Evolutionary conservation across 2,888 invertebrate genomes (phyloP).

Genomic region (Caenorhabditis zanzibari): DNA sequence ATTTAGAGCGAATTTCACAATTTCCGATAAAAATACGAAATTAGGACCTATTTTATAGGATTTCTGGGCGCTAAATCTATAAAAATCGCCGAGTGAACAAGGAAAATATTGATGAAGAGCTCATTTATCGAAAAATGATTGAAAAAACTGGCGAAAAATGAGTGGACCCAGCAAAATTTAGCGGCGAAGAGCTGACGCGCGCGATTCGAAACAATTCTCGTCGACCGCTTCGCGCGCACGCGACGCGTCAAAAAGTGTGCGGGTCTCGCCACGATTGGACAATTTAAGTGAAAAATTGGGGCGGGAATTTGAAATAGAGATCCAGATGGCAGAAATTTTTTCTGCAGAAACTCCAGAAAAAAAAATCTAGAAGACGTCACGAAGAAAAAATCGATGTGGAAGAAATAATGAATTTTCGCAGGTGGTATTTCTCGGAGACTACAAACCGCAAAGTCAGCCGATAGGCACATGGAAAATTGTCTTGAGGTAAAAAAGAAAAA

Average conservation of each 20-base stretch:
- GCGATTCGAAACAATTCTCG: constrained; percentile 34
- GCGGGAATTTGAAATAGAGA: constrained; percentile 20
- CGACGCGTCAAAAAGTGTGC: too few species aligned
- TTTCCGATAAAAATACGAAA: too few species aligned
- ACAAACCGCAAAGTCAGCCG: constrained; percentile 72
- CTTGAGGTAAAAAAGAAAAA: constrained; percentile 55
- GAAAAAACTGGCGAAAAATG: background rate
- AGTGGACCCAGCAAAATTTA: background rate
- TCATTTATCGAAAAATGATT: background rate
- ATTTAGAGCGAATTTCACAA: too few species aligned
- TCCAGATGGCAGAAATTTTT: background rate
- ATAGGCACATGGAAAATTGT: constrained; percentile 66
- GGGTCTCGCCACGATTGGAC: constrained; percentile 54
- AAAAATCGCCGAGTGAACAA: background rate
- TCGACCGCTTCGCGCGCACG: constrained; percentile 21
- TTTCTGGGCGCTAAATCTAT: background rate
- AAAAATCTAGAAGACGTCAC: background rate
- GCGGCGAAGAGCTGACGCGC: background rate
- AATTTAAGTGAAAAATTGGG: background rate
- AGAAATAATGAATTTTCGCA: constrained; percentile 43
- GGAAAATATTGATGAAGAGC: background rate
- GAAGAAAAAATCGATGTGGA: background rate
- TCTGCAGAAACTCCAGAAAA: background rate
- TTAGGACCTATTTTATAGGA: background rate
- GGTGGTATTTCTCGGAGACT: constrained; percentile 81